phyloP scores from a whole-genome alignment of 1,140 invertebrate genomes.

The Helicoverpa armigera region DNA sequence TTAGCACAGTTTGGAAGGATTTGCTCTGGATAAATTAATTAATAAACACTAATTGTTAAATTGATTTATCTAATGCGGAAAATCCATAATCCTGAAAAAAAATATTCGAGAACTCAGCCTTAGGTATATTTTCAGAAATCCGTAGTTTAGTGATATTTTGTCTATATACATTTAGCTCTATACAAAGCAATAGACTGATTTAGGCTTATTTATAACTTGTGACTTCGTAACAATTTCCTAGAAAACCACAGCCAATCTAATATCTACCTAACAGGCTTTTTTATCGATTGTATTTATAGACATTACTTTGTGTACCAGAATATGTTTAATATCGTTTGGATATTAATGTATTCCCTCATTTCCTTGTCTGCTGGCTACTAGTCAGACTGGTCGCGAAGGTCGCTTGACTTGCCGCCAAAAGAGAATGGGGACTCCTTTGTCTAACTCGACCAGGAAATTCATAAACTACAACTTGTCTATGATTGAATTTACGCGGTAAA shows the following conservation, averaged over 20 bases:
- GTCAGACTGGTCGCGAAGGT: slow-evolving; percentile 16
- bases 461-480: neutral
- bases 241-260: slow-evolving; percentile 11
- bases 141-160: too few species aligned
- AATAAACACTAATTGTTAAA: too few species aligned
- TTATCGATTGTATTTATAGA: neutral
- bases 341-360: slow-evolving; percentile 8
- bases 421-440: slow-evolving; percentile 19
- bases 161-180: too few species aligned
- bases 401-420: neutral
- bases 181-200: neutral
- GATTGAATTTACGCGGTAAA: neutral
- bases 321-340: neutral
- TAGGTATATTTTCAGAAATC: too few species aligned
- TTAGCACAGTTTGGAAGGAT: too few species aligned
- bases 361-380: slow-evolving; percentile 22
- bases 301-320: slow-evolving; percentile 20
- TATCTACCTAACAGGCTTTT: neutral
- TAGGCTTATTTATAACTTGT: neutral
- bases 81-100: too few species aligned
- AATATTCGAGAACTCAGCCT: too few species aligned
- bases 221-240: neutral
- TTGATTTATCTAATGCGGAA: too few species aligned
- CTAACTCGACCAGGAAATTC: slow-evolving; percentile 10
- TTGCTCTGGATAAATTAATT: too few species aligned